Percentiles rank a stretch among this genome's conserved stretches.
phyloP scores from a whole-genome alignment of 2,888 invertebrate genomes.

The Amblyjoppa fuscipennis region DNA sequence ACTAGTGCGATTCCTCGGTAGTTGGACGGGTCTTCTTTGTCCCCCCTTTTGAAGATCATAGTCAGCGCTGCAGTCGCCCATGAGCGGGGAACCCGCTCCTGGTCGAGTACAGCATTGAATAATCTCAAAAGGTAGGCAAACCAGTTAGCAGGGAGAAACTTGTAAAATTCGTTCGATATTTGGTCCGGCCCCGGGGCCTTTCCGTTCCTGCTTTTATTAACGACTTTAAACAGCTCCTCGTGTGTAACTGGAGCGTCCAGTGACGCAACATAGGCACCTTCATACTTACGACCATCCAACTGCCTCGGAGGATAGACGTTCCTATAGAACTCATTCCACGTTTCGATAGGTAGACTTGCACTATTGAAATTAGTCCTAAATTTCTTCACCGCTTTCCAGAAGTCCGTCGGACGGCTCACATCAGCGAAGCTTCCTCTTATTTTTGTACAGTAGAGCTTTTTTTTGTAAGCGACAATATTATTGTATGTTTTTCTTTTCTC shows the following conservation, averaged over 20 bases:
- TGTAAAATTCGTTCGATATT: slow-evolving; percentile 46
- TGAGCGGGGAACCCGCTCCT: slow-evolving; percentile 27
- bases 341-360: neutral
- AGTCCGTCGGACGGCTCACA: neutral
- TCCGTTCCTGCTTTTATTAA: slow-evolving; percentile 19
- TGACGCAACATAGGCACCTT: neutral
- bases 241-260: slow-evolving; percentile 34
- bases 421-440: slow-evolving; percentile 3
- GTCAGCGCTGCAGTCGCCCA: slow-evolving; percentile 45
- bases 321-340: slow-evolving; percentile 36
- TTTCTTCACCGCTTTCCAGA: slow-evolving; percentile 17
- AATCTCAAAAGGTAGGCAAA: slow-evolving; percentile 25
- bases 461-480: neutral
- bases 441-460: neutral
- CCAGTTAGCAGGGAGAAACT: slow-evolving; percentile 40
- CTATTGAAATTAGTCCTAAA: neutral
- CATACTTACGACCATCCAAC: neutral
- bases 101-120: slow-evolving; percentile 42
- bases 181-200: slow-evolving; percentile 46
- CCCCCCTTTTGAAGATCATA: slow-evolving; percentile 70
- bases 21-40: slow-evolving; percentile 63
- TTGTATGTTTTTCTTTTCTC: slow-evolving; percentile 15
- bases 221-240: slow-evolving; percentile 20
- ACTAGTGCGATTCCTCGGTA: slow-evolving; percentile 71
- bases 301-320: slow-evolving; percentile 28